Conservation (phyloP, 2,113 vertebrate genomes). For the Zingel zingel region DNA sequence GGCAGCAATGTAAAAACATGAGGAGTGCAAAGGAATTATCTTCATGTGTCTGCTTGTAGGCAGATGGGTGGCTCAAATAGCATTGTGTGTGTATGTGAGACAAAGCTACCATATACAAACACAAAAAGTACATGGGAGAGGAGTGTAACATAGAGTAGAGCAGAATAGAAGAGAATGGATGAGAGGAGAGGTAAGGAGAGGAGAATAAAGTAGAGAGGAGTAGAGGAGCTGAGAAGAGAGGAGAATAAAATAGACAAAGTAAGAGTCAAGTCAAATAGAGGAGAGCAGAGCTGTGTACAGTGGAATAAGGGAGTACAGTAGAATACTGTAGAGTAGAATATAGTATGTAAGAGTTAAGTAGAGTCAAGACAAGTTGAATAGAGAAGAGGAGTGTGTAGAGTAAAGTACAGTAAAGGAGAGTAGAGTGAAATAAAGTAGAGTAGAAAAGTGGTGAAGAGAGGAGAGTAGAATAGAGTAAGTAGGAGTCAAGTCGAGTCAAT, state of each 20-base stretch:
- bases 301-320: no score
- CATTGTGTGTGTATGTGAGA: not conserved
- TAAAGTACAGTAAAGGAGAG: not conserved
- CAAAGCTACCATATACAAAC: not conserved
- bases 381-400: not conserved
- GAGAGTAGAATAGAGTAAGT: not conserved
- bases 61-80: not conserved
- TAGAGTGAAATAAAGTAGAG: no score
- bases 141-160: no score
- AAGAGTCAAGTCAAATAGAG: no score
- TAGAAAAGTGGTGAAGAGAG: no score
- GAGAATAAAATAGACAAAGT: no score
- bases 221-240: no score
- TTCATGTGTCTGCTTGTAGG: not conserved
- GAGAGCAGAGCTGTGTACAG: no score
- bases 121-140: not conserved
- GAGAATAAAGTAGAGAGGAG: no score
- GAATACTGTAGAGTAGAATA: no score
- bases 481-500: not conserved
- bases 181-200: no score
- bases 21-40: not conserved
- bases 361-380: not conserved
- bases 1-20: not conserved
- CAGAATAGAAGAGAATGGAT: no score
- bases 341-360: not conserved